A percentile compares a stretch with the other conserved stretches of the same genome.
Conservation (phyloP, 2,888 invertebrate genomes). For the Pherbina coryleti region DNA sequence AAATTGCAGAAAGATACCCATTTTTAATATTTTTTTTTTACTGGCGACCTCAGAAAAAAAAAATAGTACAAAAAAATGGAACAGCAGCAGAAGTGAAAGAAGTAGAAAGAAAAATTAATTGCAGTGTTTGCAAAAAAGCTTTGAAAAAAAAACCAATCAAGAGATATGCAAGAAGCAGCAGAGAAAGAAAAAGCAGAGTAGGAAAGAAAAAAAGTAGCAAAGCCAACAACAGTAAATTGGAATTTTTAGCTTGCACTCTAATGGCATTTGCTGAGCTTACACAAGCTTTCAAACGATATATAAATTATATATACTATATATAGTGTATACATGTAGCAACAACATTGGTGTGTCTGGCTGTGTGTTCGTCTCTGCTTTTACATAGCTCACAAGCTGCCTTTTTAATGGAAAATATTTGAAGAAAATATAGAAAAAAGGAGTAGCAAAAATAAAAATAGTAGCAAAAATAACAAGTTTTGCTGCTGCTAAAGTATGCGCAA, state of each 20-base stretch:
- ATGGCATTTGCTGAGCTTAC: constrained; percentile 42
- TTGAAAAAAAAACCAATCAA: neutral
- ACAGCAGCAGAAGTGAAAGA: neutral
- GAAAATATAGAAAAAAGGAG: neutral
- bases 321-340: constrained; percentile 8
- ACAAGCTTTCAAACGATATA: constrained; percentile 22
- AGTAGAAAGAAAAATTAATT: constrained; percentile 16
- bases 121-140: constrained; percentile 1
- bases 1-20: neutral
- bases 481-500: constrained; percentile 15
- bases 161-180: neutral
- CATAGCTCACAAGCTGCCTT: constrained; percentile 32
- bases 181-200: neutral
- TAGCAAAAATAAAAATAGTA: neutral
- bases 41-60: neutral
- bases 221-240: constrained; percentile 33
- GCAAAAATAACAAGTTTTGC: constrained; percentile 36
- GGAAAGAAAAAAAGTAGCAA: neutral
- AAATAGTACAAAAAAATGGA: neutral
- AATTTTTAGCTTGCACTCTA: constrained; percentile 46
- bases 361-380: neutral
- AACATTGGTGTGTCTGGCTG: neutral
- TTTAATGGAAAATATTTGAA: constrained; percentile 46
- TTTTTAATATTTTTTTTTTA: neutral
- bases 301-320: constrained; percentile 18